Evolutionary conservation across 2,113 vertebrate species (phyloP), one percentile per base, ranked within the genome.

Genomic region (Eudyptes chrysolophus): DNA sequence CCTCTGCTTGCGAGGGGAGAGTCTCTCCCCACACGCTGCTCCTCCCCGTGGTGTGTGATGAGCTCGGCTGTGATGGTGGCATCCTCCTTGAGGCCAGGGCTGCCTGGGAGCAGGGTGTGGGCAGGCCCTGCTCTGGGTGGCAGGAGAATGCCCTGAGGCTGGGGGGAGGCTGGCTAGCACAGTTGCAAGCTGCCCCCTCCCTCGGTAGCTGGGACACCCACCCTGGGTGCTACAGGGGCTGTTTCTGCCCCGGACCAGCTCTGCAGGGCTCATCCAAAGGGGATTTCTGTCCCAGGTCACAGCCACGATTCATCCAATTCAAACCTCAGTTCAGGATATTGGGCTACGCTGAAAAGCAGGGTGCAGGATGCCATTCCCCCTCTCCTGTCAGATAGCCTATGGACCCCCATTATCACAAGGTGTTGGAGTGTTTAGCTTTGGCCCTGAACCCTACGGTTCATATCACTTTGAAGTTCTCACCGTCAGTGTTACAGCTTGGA

Each of bases 381-480:
- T 30, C 16, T 71, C 38, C 81, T 58, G 26, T 30, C 54, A 40
- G 38, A 16, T 3, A 38, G 27, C 38, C 7, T 70, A 10, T 1
- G 1, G 42, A 38, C 17, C 70, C 38, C 49, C 1, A 0, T 32
- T 19, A 60, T 21, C 58, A 20, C 1, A 0, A 25, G n/a, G 20
- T 12, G n/a, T 15, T 16, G 9, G 24, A 34, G 18, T 10, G 22
- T 29, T 58, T 64, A 42, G 32, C 48, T 58, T 75, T 62, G 20
- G 25, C 57, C 51, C 57, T 13, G 10, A 86, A 58, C 48, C 27
- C 24, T 26, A 13, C 1, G 0, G 62, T 24, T 76, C n/a, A 4
- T 5, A 40, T 17, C 17, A 15, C 69, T 52, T 69, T 27, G 24
- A 74, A 70, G 55, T 29, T 69, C 29, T 69, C 55, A 10, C 54